Evolutionary conservation across 2,797 vertebrate species (phyloP), one percentile per base, ranked within the genome.

Genomic region (Hybognathus amarus): DNA sequence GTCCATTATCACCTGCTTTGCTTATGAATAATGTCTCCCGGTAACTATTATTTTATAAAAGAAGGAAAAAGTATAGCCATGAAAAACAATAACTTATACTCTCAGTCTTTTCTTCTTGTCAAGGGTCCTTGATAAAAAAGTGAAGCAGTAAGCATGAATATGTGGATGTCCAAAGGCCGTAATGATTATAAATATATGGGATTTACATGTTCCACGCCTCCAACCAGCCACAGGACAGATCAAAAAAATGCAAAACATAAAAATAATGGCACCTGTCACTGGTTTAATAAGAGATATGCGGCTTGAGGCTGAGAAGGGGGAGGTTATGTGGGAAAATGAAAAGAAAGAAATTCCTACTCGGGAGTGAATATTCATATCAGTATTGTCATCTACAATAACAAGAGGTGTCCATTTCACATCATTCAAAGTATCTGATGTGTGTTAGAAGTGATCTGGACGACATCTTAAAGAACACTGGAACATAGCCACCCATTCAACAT

Each of bases 61-160:
- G 80, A 77, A 73, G 20, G 36, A 86, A 87, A 86, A 89, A 87
- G 86, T 89, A 89, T 89, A 89, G 88, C 91, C 91, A 89, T 91
- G 91, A 92, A 92, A 88, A 89, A 90, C 91, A 93, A 93, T 91
- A 93, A 92, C 93, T 92, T 91, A 85, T 90, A 89, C 90, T 92
- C 90, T 89, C 89, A 92, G 50, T 54, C 52, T 66, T 92, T 91
- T 91, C 90, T 91, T 91, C 92, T 92, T 75, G 91, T 92, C 92
- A 91, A 91, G 92, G 92, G 93, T 91, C 90, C 91, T 93, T 92
- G 47, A 52, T 42, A 27, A 92, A 90, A 93, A 93, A 91, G 74
- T 68, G 91, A 93, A 86, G 90, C 89, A 88, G 81, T 87, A 87
- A 89, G 90, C 89, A 87, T 91, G 90, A 89, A 89, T 89, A 87